Conservation (phyloP, 2,797 vertebrate genomes). For the Thripadectes ignobilis region DNA sequence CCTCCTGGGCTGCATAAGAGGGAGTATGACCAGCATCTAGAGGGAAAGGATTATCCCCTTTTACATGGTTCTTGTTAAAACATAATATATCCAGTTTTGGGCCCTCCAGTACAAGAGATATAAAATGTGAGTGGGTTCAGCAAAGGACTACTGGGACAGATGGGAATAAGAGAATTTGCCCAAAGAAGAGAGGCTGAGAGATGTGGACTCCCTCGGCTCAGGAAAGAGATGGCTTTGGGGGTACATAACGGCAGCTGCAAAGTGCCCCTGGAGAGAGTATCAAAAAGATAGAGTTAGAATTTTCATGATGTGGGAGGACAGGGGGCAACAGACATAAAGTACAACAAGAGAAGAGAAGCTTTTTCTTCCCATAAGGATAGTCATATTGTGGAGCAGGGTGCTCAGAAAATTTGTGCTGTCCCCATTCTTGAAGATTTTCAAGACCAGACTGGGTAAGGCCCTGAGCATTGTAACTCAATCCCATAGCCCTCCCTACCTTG, state of each 20-base stretch:
- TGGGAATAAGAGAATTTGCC: background rate
- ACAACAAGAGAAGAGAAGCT: background rate
- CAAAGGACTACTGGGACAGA: background rate
- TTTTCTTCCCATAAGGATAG: background rate
- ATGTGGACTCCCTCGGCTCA: background rate
- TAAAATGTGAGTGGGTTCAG: background rate
- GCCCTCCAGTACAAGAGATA: background rate
- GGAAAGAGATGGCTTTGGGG: background rate
- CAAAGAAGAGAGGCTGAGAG: background rate
- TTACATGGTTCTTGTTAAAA: background rate
- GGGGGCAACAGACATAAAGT: background rate
- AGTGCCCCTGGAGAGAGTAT: background rate
- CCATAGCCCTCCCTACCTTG: background rate
- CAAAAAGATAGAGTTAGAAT: background rate
- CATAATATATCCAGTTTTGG: background rate
- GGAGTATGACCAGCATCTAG: background rate
- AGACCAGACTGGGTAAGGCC: background rate
- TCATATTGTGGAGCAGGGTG: background rate
- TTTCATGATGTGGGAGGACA: background rate
- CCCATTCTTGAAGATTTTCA: background rate
- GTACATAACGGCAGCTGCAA: background rate
- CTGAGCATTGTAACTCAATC: background rate
- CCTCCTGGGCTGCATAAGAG: background rate
- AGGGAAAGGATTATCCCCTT: background rate
- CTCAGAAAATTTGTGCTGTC: background rate